Evolutionary conservation across 2,113 vertebrate species (phyloP).

Genomic region (Aptenodytes forsteri): DNA sequence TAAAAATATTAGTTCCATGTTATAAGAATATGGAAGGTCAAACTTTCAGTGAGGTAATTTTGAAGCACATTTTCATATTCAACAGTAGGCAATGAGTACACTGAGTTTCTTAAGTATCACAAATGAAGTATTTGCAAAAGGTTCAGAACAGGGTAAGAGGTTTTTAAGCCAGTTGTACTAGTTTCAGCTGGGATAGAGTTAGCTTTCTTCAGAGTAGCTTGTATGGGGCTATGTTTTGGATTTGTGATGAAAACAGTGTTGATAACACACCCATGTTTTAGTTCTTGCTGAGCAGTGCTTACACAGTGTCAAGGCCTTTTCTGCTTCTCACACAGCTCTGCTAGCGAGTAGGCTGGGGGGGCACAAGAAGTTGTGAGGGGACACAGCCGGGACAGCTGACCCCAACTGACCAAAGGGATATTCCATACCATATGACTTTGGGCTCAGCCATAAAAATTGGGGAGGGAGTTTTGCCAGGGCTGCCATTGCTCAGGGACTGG

Average conservation of each 20-base stretch:
- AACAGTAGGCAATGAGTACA: neutral
- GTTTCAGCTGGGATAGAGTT: neutral
- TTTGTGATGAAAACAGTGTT: neutral
- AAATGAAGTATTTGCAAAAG: neutral
- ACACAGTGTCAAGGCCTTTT: neutral
- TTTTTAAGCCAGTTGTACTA: neutral
- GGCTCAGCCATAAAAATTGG: neutral
- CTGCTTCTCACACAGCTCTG: neutral
- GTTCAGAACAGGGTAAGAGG: neutral
- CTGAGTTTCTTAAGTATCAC: neutral
- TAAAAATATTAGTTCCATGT: neutral
- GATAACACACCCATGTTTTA: neutral
- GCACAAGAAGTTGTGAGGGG: neutral
- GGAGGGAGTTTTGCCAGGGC: neutral
- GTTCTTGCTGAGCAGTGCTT: neutral
- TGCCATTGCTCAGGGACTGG: neutral
- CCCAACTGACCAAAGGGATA: neutral
- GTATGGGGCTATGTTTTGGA: neutral
- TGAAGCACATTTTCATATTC: neutral
- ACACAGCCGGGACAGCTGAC: neutral
- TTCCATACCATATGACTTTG: neutral
- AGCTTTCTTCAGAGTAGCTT: neutral
- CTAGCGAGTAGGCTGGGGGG: rapidly evolving
- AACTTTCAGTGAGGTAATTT: neutral
- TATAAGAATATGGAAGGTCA: neutral